Evolutionary conservation across 2,797 vertebrate genomes (phyloP).

Genomic region (Octomys mimax): DNA sequence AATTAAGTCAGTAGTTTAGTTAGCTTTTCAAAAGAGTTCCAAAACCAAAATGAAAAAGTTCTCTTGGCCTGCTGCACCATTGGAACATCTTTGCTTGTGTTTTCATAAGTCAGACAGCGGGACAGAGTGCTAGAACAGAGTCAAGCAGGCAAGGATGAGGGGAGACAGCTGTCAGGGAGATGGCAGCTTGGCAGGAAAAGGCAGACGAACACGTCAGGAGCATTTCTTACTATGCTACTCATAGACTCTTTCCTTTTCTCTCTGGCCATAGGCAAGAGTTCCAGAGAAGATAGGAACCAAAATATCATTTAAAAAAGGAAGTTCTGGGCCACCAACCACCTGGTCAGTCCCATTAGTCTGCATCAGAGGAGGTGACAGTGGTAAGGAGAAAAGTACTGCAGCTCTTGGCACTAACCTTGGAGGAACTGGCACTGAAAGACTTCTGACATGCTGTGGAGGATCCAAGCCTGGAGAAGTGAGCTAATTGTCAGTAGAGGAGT

Average conservation of each 20-base stretch:
- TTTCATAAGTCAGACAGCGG: background rate
- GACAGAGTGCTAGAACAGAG: background rate
- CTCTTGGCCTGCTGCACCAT: background rate
- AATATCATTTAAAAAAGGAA: background rate
- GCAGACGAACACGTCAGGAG: background rate
- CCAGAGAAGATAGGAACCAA: background rate
- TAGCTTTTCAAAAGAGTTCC: background rate
- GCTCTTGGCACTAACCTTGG: background rate
- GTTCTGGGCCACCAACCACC: background rate
- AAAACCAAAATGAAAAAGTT: background rate
- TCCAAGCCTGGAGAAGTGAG: background rate
- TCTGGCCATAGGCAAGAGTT: background rate
- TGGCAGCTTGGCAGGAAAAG: background rate
- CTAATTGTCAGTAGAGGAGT: background rate
- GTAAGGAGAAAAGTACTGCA: background rate
- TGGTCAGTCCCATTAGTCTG: background rate
- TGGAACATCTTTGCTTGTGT: background rate
- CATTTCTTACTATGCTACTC: background rate
- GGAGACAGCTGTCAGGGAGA: background rate
- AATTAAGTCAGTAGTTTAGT: background rate
- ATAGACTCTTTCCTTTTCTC: background rate
- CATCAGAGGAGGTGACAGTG: background rate
- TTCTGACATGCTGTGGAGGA: background rate
- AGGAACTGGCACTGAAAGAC: background rate
- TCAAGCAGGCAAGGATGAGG: background rate